phyloP scores from a whole-genome alignment of 1,140 invertebrate genomes.

The Drosophila melanica region DNA sequence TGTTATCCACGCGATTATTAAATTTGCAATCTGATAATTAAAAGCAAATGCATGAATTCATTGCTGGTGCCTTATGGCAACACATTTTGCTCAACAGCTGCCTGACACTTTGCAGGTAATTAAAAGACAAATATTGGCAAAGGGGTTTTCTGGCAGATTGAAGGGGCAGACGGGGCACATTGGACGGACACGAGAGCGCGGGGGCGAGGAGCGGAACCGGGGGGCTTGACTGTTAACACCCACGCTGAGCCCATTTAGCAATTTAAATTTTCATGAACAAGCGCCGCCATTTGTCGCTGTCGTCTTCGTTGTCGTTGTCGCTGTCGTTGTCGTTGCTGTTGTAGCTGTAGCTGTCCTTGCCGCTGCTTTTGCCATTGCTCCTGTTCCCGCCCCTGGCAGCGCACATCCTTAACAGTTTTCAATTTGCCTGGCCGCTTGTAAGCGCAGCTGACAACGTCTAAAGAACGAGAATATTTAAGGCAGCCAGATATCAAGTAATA shows the following conservation, averaged over 20 bases:
- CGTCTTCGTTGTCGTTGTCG: slow-evolving; percentile 40
- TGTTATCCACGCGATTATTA: slow-evolving; percentile 1
- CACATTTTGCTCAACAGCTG: slow-evolving; percentile 59
- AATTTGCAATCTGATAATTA: slow-evolving; percentile 38
- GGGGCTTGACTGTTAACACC: slow-evolving; percentile 40
- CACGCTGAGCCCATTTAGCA: slow-evolving; percentile 74
- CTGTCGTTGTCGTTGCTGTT: slow-evolving; percentile 36
- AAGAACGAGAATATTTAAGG: slow-evolving; percentile 29
- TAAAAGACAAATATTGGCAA: slow-evolving; percentile 76
- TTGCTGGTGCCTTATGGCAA: slow-evolving; percentile 35
- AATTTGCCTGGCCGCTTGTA: slow-evolving; percentile 74
- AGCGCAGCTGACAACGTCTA: slow-evolving; percentile 73
- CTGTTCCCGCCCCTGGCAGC: slow-evolving; percentile 16
- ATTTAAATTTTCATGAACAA: slow-evolving; percentile 82
- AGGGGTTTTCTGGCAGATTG: slow-evolving; percentile 25
- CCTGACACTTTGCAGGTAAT: slow-evolving; percentile 75
- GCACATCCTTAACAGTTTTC: slow-evolving; percentile 69
- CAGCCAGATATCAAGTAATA: slow-evolving; percentile 41
- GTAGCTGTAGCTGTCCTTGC: slow-evolving; percentile 22
- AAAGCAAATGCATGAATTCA: slow-evolving; percentile 33
- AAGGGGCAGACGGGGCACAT: no score
- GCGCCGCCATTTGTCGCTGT: slow-evolving; percentile 74
- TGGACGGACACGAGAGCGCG: neutral
- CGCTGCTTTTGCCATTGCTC: slow-evolving; percentile 13
- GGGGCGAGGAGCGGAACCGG: neutral